phyloP scores from a whole-genome alignment of 2,797 vertebrate genomes.

The Fundulus diaphanus region DNA sequence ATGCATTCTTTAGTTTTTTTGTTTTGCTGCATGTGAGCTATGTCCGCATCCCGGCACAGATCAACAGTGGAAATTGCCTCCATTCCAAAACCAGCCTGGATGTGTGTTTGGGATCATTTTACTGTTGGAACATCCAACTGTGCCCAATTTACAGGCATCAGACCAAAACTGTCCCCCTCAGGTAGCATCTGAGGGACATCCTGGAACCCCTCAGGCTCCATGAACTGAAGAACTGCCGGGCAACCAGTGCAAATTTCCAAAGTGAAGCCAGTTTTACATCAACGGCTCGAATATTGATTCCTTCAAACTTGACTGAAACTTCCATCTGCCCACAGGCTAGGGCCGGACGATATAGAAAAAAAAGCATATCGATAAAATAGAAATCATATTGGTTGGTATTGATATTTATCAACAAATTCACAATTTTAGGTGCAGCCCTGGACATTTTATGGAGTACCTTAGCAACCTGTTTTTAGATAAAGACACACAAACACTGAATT shows the following conservation, averaged over 20 bases:
- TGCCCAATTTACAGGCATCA: not conserved
- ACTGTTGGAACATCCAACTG: not conserved
- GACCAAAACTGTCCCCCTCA: not conserved
- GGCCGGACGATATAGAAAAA: no score
- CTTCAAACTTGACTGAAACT: not conserved
- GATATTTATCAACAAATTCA: no score
- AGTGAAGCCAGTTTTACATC: not conserved
- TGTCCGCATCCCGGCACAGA: not conserved
- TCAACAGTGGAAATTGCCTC: not conserved
- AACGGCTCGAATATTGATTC: not conserved
- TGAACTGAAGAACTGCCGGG: not conserved
- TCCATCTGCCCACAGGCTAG: not conserved
- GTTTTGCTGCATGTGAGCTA: constrained; percentile 8
- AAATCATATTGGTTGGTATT: no score
- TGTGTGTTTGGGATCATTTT: constrained; percentile 3
- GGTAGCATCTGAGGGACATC: not conserved
- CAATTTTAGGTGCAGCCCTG: no score
- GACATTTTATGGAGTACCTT: no score
- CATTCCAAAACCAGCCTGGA: not conserved
- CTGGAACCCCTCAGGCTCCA: not conserved
- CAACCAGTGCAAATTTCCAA: not conserved
- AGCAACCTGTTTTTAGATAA: no score
- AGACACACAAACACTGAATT: no score
- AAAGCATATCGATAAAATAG: no score
- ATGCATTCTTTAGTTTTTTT: constrained; percentile 15